phyloP scores from a whole-genome alignment of 2,888 invertebrate genomes.

The Creontiades dilutus region DNA sequence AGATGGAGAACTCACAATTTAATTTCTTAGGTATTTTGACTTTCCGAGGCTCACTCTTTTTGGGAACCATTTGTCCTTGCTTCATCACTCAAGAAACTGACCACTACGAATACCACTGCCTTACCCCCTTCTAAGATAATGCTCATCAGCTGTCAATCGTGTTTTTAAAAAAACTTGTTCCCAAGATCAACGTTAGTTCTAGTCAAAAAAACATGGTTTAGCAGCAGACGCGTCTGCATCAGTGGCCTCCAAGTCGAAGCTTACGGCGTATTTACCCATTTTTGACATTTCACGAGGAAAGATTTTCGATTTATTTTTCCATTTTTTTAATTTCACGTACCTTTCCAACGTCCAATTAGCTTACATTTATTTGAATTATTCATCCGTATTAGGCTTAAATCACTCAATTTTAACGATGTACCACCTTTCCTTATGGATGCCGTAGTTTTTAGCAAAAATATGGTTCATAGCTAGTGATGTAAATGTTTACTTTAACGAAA shows the following conservation, averaged over 20 bases:
- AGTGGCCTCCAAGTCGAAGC: background rate
- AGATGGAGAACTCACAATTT: too few relatives aligned
- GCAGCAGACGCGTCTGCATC: background rate
- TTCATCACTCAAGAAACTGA: too few relatives aligned
- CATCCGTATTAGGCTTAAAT: background rate
- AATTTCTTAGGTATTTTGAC: too few relatives aligned
- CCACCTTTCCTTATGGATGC: background rate
- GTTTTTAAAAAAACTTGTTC: background rate
- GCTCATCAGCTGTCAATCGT: background rate
- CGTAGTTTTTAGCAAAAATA: slow-evolving; percentile 10
- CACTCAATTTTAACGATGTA: background rate
- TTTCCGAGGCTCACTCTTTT: background rate
- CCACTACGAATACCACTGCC: too few relatives aligned
- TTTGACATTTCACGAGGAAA: background rate
- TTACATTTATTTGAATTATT: background rate
- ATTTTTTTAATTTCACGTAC: background rate
- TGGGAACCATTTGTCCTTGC: background rate
- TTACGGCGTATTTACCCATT: background rate
- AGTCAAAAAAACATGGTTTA: slow-evolving; percentile 11
- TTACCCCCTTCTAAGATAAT: background rate
- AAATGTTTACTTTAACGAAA: slow-evolving; percentile 8
- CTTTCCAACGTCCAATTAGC: background rate
- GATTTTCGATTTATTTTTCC: background rate
- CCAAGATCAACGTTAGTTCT: slow-evolving; percentile 8
- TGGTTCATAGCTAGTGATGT: background rate